Evolutionary conservation across 2,888 invertebrate species (phyloP), one percentile per base, ranked within the genome.

Genomic region (Drosophila maculinotata): DNA sequence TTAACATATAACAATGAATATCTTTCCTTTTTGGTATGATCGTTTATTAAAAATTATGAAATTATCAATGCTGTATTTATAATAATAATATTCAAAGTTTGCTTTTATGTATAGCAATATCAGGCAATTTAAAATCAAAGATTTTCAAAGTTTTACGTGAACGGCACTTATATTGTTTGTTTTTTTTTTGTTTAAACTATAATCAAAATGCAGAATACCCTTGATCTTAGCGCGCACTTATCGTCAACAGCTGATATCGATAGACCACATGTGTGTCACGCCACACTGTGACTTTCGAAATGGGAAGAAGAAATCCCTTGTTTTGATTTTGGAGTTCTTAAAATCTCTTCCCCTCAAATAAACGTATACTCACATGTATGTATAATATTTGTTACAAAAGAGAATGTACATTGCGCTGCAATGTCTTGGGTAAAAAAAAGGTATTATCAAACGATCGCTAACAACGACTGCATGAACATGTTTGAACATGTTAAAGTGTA

Each of bases 361-460:
- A 28, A 15, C 8, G 47, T 7, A 51, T 57, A 28, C n/a, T n/a
- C 7, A 28, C 12, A 25, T 31, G 12, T 36, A 41, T 31, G 31
- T 8, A 10, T 45, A 30, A 23, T 26, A 48, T 33, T 38, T n/a
- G 0, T 3, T 51, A 3, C 8, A 17, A 36, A 17, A 17, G 9
- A 54, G 14, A 47, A 79, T 74, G 71, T 69, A 56, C 36, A 63
- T 74, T 57, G 62, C 42, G 3, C 49, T 63, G 54, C 35, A 42
- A 85, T 85, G 85, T 73, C 85, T 23, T 77, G 71, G 68, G 69
- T 80, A 15, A 80, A 69, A 58, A 59, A 75, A 38, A 73, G 85
- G 85, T 85, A 80, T 26, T 20, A 7, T 28, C 3, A 7, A 1
- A 12, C 7, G 12, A 10, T 28, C 48, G 3, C 9, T 25, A 15